Conservation (phyloP, 2,888 invertebrate species). For the Pocota personata region DNA sequence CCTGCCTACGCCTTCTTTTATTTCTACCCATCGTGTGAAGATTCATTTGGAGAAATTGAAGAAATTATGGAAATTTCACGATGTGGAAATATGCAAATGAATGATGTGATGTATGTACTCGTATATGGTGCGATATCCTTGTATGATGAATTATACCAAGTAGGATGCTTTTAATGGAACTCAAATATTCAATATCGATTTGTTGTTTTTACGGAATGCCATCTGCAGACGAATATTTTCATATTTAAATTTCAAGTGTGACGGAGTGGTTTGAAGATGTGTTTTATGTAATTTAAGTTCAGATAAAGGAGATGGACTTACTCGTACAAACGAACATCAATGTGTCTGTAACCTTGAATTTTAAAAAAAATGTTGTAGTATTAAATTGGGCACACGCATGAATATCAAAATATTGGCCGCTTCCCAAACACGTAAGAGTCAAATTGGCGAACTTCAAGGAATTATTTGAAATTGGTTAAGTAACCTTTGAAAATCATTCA, state of each 20-base stretch:
- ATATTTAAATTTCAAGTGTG: neutral
- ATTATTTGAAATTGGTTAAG: too few species aligned
- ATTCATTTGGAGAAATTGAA: neutral
- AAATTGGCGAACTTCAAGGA: too few species aligned
- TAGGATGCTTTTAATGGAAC: neutral
- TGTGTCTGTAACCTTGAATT: too few species aligned
- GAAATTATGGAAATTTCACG: conserved; percentile 8
- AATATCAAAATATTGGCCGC: too few species aligned
- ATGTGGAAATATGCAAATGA: neutral
- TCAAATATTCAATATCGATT: neutral
- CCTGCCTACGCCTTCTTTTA: neutral
- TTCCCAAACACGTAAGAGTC: too few species aligned
- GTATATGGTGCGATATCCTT: neutral
- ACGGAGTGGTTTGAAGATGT: neutral
- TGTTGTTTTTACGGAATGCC: neutral
- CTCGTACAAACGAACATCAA: too few species aligned
- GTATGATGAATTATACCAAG: neutral
- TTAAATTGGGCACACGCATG: too few species aligned
- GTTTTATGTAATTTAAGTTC: neutral
- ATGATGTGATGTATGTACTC: neutral
- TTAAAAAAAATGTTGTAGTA: too few species aligned
- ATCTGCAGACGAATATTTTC: neutral
- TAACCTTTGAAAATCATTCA: too few species aligned
- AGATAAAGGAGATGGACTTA: neutral
- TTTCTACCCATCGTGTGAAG: neutral